These are phyloP conservation scores for Athetis lepigone DNA, from an alignment of 2,888 invertebrate species.

Conservation along the genomic window DNA sequence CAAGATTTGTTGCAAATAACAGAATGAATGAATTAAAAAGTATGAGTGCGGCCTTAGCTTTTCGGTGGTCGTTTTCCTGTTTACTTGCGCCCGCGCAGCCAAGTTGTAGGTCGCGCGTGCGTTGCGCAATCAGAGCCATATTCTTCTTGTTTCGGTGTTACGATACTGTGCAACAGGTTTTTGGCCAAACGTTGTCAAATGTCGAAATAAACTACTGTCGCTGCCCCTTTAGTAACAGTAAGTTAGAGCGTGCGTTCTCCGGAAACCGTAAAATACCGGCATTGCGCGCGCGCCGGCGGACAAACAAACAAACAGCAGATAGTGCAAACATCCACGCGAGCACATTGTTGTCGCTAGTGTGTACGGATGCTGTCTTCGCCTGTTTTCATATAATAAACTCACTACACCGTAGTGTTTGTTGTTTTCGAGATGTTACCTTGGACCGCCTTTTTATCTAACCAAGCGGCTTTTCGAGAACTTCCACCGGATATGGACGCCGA, in stretches of 20 bases:
- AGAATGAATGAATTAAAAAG: conserved; percentile 56
- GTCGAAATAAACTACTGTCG: conserved; percentile 26
- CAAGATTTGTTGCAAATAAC: conserved; percentile 22
- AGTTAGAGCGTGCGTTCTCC: conserved; percentile 57
- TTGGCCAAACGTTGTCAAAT: conserved; percentile 45
- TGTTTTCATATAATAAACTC: conserved; percentile 65
- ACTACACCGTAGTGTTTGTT: conserved; percentile 53
- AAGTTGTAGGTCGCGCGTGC: conserved; percentile 62
- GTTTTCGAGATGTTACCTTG: conserved; percentile 57
- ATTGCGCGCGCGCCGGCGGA: conserved; percentile 72
- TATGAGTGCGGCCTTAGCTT: conserved; percentile 54
- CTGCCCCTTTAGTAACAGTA: conserved; percentile 44
- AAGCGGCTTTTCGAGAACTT: conserved; percentile 53
- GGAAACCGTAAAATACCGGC: conserved; percentile 77
- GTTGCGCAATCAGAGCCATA: conserved; percentile 67
- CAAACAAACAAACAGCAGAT: conserved; percentile 74
- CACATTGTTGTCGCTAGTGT: conserved; percentile 66
- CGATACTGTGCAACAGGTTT: conserved; percentile 65
- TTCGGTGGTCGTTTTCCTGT: conserved; percentile 70
- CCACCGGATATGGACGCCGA: conserved; percentile 54
- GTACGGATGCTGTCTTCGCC: conserved; percentile 69
- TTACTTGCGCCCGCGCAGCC: conserved; percentile 64
- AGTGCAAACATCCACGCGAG: conserved; percentile 67
- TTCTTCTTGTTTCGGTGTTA: conserved; percentile 58
- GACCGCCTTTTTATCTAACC: conserved; percentile 26